Conservation (phyloP, 2,113 vertebrate genomes). For the Cyanocitta stelleri region DNA sequence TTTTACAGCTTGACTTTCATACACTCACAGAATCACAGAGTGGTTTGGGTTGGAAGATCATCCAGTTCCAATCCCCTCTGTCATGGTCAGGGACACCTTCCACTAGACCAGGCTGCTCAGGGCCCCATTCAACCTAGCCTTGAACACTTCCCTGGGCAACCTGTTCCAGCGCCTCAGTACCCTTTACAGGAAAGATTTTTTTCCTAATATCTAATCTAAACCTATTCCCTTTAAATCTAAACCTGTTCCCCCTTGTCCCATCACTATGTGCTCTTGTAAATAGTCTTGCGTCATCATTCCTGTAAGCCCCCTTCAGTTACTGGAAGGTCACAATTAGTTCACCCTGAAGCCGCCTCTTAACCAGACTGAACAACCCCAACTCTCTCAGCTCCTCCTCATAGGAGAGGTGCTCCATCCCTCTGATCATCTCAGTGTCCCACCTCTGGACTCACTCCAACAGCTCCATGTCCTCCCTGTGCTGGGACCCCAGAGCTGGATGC, state of each 20-base stretch:
- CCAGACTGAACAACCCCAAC: background rate
- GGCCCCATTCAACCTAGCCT: background rate
- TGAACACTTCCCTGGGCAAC: background rate
- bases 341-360: background rate
- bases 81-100: background rate
- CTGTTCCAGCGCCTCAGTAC: background rate
- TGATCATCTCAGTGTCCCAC: no score
- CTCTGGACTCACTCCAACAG: rapidly evolving
- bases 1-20: background rate
- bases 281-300: background rate
- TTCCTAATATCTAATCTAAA: background rate
- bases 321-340: background rate
- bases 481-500: background rate
- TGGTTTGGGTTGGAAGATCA: background rate
- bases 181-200: background rate
- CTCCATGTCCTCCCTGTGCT: rapidly evolving
- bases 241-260: background rate
- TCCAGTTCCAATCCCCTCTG: background rate
- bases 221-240: background rate
- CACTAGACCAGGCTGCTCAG: background rate
- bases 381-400: no score
- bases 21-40: background rate
- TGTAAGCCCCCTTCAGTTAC: background rate
- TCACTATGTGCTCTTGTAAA: background rate
- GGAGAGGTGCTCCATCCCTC: background rate